Percentiles rank a stretch among this genome's conserved stretches.
Conservation (phyloP, 37 sponge, comb jelly and placozoan species). For the Halichondria panicea region DNA sequence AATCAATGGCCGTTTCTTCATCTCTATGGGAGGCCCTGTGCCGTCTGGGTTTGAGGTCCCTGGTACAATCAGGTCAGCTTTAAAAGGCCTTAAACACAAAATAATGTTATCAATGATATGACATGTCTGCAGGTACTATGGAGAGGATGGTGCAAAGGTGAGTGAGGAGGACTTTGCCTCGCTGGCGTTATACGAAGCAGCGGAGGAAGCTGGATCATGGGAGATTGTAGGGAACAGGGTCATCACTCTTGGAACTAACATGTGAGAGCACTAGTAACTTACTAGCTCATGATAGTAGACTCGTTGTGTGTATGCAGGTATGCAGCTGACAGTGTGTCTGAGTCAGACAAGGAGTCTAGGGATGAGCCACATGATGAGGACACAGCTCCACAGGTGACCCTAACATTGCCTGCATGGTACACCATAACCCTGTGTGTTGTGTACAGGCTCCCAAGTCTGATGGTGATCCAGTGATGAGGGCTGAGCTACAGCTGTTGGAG, state of each 20-base stretch:
- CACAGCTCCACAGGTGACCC: background rate
- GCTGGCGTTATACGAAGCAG: conserved; percentile 7
- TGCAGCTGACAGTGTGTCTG: conserved; percentile 3
- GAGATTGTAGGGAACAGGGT: conserved; percentile 54
- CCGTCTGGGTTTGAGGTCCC: conserved; percentile 70
- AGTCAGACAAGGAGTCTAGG: background rate
- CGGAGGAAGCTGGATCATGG: conserved; percentile 38
- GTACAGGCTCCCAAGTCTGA: background rate
- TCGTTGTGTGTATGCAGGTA: conserved; percentile 13
- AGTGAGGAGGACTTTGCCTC: conserved; percentile 25
- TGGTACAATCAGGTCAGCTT: conserved; percentile 64
- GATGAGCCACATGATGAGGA: background rate
- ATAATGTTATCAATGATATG: background rate
- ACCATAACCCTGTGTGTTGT: background rate
- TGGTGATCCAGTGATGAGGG: background rate
- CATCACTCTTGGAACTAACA: conserved; percentile 54
- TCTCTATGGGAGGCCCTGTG: conserved; percentile 71
- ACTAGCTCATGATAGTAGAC: background rate
- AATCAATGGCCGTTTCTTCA: conserved; percentile 72
- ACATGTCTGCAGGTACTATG: conserved; percentile 35
- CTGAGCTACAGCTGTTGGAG: conserved; percentile 45
- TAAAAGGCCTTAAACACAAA: background rate
- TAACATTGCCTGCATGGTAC: background rate
- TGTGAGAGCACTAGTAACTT: conserved; percentile 41
- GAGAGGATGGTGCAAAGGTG: conserved; percentile 16